Conservation (phyloP, 2,113 vertebrate species). For the Spea bombifrons region DNA sequence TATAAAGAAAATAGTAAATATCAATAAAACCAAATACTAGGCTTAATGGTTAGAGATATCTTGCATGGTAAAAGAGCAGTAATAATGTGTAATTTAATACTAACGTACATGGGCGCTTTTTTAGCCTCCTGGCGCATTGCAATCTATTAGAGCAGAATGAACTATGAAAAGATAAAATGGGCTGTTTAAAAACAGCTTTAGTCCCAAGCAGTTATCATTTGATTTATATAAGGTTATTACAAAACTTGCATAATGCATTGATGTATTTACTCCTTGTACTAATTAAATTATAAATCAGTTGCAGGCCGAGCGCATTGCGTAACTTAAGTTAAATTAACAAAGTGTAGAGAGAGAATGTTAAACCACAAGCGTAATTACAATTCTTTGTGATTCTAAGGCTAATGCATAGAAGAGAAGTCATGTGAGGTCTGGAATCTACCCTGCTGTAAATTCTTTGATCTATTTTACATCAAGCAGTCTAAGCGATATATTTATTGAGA, state of each 20-base stretch:
- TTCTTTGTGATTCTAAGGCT: slow-evolving; percentile 3
- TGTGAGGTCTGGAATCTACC: slow-evolving; percentile 2
- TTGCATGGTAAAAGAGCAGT: no score
- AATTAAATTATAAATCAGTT: slow-evolving; percentile 24
- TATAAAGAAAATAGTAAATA: no score
- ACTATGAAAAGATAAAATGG: background rate
- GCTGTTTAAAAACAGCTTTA: background rate
- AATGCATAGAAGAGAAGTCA: background rate
- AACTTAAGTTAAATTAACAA: slow-evolving; percentile 35
- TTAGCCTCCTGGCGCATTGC: no score
- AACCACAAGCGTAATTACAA: slow-evolving; percentile 13
- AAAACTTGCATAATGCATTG: slow-evolving; percentile 2
- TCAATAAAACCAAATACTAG: no score
- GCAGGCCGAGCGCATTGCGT: slow-evolving; percentile 1
- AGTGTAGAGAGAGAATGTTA: slow-evolving; percentile 46
- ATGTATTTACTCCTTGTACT: slow-evolving; percentile 22
- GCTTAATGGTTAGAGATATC: no score
- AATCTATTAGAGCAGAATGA: no score
- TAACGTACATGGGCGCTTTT: no score
- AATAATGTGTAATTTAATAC: no score
- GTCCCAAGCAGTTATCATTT: background rate
- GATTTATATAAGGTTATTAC: slow-evolving; percentile 20
- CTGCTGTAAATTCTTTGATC: background rate
- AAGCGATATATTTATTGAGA: no score
- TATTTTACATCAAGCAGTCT: no score